Evolutionary conservation across 2,113 vertebrate species (phyloP).

Genomic region (Gnathonemus longibarbis): DNA sequence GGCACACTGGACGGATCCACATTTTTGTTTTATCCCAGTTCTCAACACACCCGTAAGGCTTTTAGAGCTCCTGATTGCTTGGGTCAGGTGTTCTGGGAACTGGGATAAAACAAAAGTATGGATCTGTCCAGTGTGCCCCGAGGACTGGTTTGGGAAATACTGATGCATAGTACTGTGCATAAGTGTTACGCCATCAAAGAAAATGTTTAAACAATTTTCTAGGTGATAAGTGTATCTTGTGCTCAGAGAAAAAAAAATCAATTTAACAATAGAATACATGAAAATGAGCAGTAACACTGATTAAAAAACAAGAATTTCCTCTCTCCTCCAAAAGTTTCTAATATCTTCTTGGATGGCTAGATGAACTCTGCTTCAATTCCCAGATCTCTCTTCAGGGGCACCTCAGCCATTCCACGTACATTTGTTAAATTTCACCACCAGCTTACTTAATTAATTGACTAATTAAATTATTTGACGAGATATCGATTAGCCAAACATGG

Average conservation of each 20-base stretch:
- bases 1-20: too few species aligned
- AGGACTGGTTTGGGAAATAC: too few species aligned
- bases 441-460: not conserved
- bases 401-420: not conserved
- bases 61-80: too few species aligned
- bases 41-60: too few species aligned
- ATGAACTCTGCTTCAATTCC: not conserved
- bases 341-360: not conserved
- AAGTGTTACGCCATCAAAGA: not conserved
- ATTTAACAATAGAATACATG: not conserved
- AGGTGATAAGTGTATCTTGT: not conserved
- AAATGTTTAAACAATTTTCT: not conserved
- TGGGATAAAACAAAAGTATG: too few species aligned
- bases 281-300: not conserved
- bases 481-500: not conserved
- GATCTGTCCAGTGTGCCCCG: too few species aligned
- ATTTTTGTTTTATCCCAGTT: too few species aligned
- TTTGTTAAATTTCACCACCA: not conserved
- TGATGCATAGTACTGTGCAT: not conserved
- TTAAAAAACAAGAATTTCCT: not conserved
- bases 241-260: not conserved
- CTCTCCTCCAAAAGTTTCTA: not conserved
- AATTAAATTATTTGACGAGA: not conserved
- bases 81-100: too few species aligned
- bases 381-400: not conserved